Percentiles rank a stretch among this genome's conserved stretches.
phyloP scores from a whole-genome alignment of 2,113 vertebrate genomes.

The Scomber japonicus region DNA sequence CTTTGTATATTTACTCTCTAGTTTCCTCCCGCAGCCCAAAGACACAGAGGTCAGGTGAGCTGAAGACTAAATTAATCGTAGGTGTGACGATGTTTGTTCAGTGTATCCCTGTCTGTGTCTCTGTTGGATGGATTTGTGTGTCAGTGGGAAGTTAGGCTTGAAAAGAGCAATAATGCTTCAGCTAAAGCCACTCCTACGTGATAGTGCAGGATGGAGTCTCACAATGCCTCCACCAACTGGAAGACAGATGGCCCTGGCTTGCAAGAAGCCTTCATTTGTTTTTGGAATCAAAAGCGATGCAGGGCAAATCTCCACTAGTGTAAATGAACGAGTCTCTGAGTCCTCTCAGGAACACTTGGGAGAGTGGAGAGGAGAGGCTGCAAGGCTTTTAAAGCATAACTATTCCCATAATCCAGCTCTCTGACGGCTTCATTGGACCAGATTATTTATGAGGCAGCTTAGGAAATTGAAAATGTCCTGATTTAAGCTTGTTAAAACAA shows the following conservation, averaged over 20 bases:
- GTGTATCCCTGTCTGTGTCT: not conserved
- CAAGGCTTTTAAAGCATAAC: slow-evolving; percentile 35
- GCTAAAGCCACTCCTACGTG: slow-evolving; percentile 26
- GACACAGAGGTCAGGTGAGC: slow-evolving; percentile 7
- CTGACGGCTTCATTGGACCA: slow-evolving; percentile 22
- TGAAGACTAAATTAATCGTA: not conserved
- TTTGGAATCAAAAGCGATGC: slow-evolving; percentile 43
- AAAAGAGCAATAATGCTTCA: slow-evolving; percentile 53
- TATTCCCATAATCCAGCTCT: slow-evolving; percentile 31
- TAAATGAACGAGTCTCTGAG: slow-evolving; percentile 10
- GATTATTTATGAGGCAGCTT: slow-evolving; percentile 57
- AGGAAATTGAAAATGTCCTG: slow-evolving; percentile 67
- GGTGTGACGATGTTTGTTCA: slow-evolving; percentile 10
- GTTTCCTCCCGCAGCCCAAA: not conserved
- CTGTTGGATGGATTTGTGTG: slow-evolving; percentile 33
- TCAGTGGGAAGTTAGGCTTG: slow-evolving; percentile 34
- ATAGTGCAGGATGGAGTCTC: slow-evolving; percentile 24
- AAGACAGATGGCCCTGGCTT: slow-evolving; percentile 61
- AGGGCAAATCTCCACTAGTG: slow-evolving; percentile 23
- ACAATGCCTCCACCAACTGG: slow-evolving; percentile 48
- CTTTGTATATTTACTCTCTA: too few relatives aligned
- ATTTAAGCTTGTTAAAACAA: slow-evolving; percentile 66
- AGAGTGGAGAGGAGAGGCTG: slow-evolving; percentile 3
- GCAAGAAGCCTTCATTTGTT: slow-evolving; percentile 49
- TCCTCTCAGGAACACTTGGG: not conserved